phyloP scores from a whole-genome alignment of 2,113 vertebrate genomes.

The Romanogobio albipinnatus region DNA sequence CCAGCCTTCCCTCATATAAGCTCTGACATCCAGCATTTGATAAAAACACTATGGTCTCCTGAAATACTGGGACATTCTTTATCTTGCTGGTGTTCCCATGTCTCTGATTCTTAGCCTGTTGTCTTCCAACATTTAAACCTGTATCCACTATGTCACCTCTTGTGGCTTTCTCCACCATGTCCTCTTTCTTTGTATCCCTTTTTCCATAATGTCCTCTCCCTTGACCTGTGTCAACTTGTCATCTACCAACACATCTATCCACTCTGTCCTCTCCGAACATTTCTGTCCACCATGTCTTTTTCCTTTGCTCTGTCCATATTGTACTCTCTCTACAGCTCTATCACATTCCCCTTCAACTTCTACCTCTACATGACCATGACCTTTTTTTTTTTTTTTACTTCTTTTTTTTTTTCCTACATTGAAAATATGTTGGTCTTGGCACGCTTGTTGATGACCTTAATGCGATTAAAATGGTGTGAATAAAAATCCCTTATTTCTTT shows the following conservation, averaged over 20 bases:
- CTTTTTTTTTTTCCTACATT: too few relatives aligned
- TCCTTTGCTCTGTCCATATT: not conserved
- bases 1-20: not conserved
- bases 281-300: not conserved
- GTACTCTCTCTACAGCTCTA: not conserved
- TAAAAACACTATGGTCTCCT: not conserved
- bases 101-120: not conserved
- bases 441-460: too few relatives aligned
- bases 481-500: too few relatives aligned
- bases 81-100: not conserved
- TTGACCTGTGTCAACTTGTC: not conserved
- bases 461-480: too few relatives aligned
- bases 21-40: slow-evolving; percentile 27
- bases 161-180: not conserved
- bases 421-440: too few relatives aligned
- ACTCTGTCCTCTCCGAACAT: not conserved
- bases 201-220: not conserved
- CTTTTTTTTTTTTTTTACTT: not conserved
- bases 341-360: not conserved
- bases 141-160: not conserved
- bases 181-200: not conserved
- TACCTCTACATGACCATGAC: not conserved
- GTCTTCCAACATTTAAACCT: not conserved
- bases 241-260: not conserved
- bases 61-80: not conserved